A percentile compares a stretch with the other conserved stretches of the same genome.
These are phyloP conservation scores for Acleris cristana DNA, from an alignment of 2,888 invertebrate genomes.

Conservation along the genomic window DNA sequence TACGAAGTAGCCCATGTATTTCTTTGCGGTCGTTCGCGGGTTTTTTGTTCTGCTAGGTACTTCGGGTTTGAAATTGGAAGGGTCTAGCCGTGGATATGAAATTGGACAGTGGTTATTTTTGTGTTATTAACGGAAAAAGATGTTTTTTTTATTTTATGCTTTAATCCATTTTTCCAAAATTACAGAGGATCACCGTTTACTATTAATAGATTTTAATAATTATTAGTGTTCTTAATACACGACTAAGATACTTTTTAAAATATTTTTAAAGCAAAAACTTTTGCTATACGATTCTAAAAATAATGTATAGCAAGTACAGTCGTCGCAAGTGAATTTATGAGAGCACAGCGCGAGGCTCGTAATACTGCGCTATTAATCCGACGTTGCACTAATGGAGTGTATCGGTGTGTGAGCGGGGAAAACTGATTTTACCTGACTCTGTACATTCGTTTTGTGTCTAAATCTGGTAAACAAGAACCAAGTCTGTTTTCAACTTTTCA, in stretches of 20 bases:
- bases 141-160: too few relatives aligned
- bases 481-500: neutral
- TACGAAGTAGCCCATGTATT: constrained; percentile 54
- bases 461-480: neutral
- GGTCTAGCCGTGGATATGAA: too few relatives aligned
- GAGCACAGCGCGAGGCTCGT: constrained; percentile 42
- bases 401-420: constrained; percentile 47
- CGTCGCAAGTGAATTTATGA: constrained; percentile 4
- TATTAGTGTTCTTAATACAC: too few relatives aligned
- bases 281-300: too few relatives aligned
- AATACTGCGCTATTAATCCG: constrained; percentile 64
- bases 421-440: constrained; percentile 25
- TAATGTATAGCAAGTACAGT: constrained; percentile 22
- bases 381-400: constrained; percentile 72
- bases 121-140: too few relatives aligned
- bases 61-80: neutral
- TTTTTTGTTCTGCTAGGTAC: constrained; percentile 13
- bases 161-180: too few relatives aligned
- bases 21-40: constrained; percentile 37
- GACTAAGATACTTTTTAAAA: too few relatives aligned
- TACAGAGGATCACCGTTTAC: too few relatives aligned
- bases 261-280: too few relatives aligned
- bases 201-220: too few relatives aligned
- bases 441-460: neutral
- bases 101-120: too few relatives aligned